Percentiles rank a stretch among this genome's conserved stretches.
phyloP scores from a whole-genome alignment of 2,797 vertebrate genomes.

The Chromis chromis region DNA sequence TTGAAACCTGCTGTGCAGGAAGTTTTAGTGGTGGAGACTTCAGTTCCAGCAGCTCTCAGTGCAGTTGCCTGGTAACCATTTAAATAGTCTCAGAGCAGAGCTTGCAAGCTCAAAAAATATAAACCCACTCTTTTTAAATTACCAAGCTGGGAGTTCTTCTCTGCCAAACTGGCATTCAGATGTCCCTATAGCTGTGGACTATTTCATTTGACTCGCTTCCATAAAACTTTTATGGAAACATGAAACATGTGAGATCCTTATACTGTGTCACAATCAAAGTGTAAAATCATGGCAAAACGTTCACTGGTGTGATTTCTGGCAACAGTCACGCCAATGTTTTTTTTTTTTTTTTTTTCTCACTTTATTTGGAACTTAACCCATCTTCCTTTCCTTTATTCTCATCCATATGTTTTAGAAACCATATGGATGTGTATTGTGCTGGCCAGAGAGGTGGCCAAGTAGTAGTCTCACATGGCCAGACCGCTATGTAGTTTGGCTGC shows the following conservation, averaged over 20 bases:
- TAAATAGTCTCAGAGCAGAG: constrained; percentile 55
- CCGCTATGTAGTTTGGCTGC: no score
- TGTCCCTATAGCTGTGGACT: not conserved
- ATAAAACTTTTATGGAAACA: not conserved
- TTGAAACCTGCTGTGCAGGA: constrained; percentile 34
- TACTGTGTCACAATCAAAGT: not conserved
- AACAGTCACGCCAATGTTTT: not conserved
- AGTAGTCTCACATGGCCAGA: no score
- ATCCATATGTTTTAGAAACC: not conserved
- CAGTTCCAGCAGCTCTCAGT: constrained; percentile 35
- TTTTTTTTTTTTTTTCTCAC: not conserved
- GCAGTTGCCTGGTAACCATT: constrained; percentile 72
- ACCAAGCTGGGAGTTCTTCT: constrained; percentile 32
- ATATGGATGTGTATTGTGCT: no score
- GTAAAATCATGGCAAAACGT: not conserved
- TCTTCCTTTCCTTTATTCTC: not conserved
- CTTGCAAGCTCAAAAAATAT: constrained; percentile 55
- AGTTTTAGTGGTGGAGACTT: constrained; percentile 40
- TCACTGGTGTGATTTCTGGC: not conserved
- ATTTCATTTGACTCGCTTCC: not conserved
- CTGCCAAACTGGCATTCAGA: constrained; percentile 21
- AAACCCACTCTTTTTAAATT: constrained; percentile 44
- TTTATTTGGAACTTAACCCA: not conserved
- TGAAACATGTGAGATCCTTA: not conserved
- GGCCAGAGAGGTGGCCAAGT: no score